Conservation (phyloP, 2,113 vertebrate species). For the Aphyosemion australe region DNA sequence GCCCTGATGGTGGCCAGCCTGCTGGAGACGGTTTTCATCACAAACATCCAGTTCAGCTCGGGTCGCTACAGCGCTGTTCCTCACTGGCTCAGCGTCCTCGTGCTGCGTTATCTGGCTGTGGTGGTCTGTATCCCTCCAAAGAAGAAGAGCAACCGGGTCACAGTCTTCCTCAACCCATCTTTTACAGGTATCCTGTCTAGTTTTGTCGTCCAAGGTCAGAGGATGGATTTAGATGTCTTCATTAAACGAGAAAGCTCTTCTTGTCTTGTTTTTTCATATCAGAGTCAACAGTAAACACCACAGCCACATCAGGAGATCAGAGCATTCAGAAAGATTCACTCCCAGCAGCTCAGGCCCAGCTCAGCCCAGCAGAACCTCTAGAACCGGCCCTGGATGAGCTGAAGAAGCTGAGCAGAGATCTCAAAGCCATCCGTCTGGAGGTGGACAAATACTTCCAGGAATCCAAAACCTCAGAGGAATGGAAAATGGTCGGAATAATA, state of each 20-base stretch:
- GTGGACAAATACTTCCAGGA: slow-evolving; percentile 51
- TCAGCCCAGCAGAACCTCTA: rapidly evolving
- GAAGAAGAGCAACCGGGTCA: slow-evolving; percentile 18
- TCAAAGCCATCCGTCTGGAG: slow-evolving; percentile 56
- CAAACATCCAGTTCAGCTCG: slow-evolving; percentile 73
- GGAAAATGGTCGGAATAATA: slow-evolving; percentile 62
- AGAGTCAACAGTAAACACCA: background rate
- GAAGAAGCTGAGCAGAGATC: slow-evolving; percentile 53
- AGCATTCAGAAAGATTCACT: background rate
- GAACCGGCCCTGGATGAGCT: slow-evolving; percentile 43
- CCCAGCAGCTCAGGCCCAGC: background rate
- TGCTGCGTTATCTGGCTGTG: slow-evolving; percentile 70
- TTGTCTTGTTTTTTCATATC: background rate
- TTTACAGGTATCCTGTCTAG: slow-evolving; percentile 14
- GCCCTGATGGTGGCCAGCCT: slow-evolving; percentile 81
- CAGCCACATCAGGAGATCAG: background rate
- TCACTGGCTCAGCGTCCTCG: slow-evolving; percentile 64
- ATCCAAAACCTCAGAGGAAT: slow-evolving; percentile 47
- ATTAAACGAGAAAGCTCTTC: too few species aligned
- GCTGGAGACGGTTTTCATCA: slow-evolving; percentile 80
- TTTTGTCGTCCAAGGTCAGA: too few species aligned
- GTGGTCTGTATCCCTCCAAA: slow-evolving; percentile 56
- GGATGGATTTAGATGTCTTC: too few species aligned
- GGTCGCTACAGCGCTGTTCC: slow-evolving; percentile 63
- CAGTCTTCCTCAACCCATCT: slow-evolving; percentile 18